Evolutionary conservation across 92 coral and sea anemone genomes (phyloP).

Genomic region (Anthopleura xanthogrammica): DNA sequence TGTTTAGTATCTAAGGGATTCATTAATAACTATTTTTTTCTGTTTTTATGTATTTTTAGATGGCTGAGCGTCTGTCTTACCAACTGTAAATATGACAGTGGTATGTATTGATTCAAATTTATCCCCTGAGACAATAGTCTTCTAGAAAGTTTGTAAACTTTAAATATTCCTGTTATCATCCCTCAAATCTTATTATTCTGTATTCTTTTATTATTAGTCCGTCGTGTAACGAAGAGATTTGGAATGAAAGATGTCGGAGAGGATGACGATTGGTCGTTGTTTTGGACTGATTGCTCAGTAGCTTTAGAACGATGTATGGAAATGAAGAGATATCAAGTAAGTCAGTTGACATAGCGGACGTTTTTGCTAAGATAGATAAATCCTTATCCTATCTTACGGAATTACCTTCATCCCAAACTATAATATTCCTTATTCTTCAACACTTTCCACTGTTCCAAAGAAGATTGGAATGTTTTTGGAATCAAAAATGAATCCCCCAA

Average conservation of each 20-base stretch:
- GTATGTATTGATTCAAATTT: slow-evolving; percentile 52
- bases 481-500: background rate
- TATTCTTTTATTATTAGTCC: slow-evolving; percentile 51
- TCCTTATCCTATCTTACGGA: background rate
- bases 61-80: slow-evolving; percentile 89
- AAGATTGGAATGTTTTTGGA: background rate
- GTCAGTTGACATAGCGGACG: slow-evolving; percentile 18
- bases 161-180: background rate
- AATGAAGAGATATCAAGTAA: slow-evolving; percentile 95
- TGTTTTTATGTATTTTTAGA: slow-evolving; percentile 39
- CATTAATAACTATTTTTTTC: background rate
- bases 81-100: slow-evolving; percentile 96
- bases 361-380: background rate
- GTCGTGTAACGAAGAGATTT: slow-evolving; percentile 86
- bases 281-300: slow-evolving; percentile 94
- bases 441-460: background rate
- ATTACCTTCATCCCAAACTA: background rate
- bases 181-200: background rate
- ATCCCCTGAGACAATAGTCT: background rate
- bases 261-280: slow-evolving; percentile 97
- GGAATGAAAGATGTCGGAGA: slow-evolving; percentile 99
- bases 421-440: background rate
- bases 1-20: background rate
- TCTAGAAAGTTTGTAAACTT: background rate
- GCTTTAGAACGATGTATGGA: slow-evolving; percentile 98